Conservation (phyloP, 2,113 vertebrate species). For the Amphiprion ocellaris region DNA sequence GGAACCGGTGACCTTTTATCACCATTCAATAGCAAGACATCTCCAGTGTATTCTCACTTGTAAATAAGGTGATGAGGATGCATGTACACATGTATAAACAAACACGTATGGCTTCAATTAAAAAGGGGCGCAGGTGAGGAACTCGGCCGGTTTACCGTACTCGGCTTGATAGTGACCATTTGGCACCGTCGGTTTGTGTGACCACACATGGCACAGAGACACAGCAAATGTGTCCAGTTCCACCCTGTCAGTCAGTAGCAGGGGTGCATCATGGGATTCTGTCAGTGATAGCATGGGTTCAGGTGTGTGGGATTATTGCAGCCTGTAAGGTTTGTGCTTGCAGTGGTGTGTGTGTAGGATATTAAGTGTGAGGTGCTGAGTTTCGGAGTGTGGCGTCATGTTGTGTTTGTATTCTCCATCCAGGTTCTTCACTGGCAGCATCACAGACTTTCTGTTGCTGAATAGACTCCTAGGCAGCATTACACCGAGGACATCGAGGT, state of each 20-base stretch:
- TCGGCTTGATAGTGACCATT: not conserved
- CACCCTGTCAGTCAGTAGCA: not conserved
- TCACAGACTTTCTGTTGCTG: not conserved
- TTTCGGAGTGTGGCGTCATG: slow-evolving; percentile 9
- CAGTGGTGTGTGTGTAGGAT: not conserved
- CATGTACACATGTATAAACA: not conserved
- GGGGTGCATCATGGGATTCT: slow-evolving; percentile 9
- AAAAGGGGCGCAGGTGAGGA: not conserved
- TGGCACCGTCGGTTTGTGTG: slow-evolving; percentile 2
- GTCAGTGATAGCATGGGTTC: not conserved
- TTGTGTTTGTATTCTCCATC: not conserved
- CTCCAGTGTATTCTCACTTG: slow-evolving; percentile 33
- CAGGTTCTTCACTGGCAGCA: not conserved
- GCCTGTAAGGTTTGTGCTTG: slow-evolving; percentile 21
- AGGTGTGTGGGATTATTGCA: slow-evolving; percentile 1
- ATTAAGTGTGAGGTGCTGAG: not conserved
- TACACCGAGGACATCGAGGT: not conserved
- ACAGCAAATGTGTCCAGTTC: slow-evolving; percentile 20
- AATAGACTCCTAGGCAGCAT: not conserved
- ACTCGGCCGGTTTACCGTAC: not conserved
- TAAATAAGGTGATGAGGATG: slow-evolving; percentile 10
- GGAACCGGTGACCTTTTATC: not conserved
- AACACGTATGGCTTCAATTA: slow-evolving; percentile 26
- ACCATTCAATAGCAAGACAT: slow-evolving; percentile 34
- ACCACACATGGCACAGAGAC: slow-evolving; percentile 1